Conservation (phyloP, 1,140 invertebrate species). For the Tetramorium parvispinum region DNA sequence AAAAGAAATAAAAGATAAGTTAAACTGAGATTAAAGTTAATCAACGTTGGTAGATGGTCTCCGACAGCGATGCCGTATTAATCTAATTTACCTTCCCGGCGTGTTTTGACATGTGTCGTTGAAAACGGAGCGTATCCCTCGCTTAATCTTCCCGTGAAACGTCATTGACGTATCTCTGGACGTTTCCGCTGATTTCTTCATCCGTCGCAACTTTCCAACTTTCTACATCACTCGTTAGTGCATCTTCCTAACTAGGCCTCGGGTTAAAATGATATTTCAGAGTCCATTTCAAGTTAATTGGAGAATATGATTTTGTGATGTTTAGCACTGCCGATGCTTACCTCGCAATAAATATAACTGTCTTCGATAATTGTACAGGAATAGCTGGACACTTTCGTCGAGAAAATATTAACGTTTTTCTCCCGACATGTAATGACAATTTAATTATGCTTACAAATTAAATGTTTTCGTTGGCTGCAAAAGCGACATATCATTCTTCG, state of each 20-base stretch:
- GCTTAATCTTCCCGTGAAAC: neutral
- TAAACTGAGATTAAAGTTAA: neutral
- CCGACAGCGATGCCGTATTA: neutral
- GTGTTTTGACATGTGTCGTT: neutral
- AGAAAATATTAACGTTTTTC: neutral
- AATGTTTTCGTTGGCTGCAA: neutral
- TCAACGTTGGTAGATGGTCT: neutral
- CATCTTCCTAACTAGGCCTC: neutral
- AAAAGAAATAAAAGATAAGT: neutral
- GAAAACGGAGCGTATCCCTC: neutral
- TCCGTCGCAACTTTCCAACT: slow-evolving; percentile 19
- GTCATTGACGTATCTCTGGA: slow-evolving; percentile 32
- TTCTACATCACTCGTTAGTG: slow-evolving; percentile 11
- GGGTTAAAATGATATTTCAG: slow-evolving; percentile 12
- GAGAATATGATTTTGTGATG: neutral
- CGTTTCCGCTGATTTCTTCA: slow-evolving; percentile 25
- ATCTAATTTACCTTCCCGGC: neutral
- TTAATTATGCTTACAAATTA: neutral
- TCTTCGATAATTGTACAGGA: neutral
- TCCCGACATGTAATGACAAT: neutral
- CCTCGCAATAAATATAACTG: neutral
- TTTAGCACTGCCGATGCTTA: neutral
- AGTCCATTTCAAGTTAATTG: neutral
- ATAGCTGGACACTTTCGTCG: neutral
- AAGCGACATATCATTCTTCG: neutral